Evolutionary conservation across 1,140 invertebrate genomes (phyloP), one percentile per base, ranked within the genome.

Genomic region (Scylla paramamosain): DNA sequence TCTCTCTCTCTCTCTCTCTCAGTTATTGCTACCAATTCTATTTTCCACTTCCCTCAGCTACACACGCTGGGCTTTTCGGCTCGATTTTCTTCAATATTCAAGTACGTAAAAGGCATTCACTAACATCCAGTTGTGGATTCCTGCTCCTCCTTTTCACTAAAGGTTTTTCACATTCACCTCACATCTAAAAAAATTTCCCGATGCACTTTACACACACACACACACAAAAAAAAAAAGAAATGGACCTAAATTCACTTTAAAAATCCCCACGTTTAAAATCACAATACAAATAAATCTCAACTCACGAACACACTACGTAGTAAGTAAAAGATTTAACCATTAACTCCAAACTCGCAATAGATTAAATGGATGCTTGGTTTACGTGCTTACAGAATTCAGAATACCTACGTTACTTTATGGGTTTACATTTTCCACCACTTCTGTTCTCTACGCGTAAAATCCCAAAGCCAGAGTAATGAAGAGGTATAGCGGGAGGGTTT

Each of bases 1-100:
- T 77, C 67, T 77, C 67, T 77, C 67, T 77, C 67, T 77, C 67
- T 77, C 67, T 77, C 67, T 77, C 67, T 77, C 67, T 77, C 67
- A 16, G 20, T 25, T 77, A 77, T 77, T n/a, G 20, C 67, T 77
- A n/a, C 67, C 67, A 77, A n/a, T 77, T 77, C 20, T 77, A 77
- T 77, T n/a, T 77, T 77, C 67, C 67, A n/a, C 25, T n/a, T 77
- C 8, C 0, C 67, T 25, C 67, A 25, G 67, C 67, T 77, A 77
- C 67, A n/a, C 25, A 77, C 52, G 8, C 25, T 25, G 67, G 67
- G n/a, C 25, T 77, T 77, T n/a, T 77, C n/a, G 16, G 67, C 20
- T 7, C 4, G 67, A 77, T 77, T 77, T 77, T n/a, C 25, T 77
- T 77, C n/a, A 77, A 77, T 59, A 77, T n/a, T n/a, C 12, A 77